Evolutionary conservation across 2,797 vertebrate species (phyloP).

Genomic region (Melanotaenia boesemani): DNA sequence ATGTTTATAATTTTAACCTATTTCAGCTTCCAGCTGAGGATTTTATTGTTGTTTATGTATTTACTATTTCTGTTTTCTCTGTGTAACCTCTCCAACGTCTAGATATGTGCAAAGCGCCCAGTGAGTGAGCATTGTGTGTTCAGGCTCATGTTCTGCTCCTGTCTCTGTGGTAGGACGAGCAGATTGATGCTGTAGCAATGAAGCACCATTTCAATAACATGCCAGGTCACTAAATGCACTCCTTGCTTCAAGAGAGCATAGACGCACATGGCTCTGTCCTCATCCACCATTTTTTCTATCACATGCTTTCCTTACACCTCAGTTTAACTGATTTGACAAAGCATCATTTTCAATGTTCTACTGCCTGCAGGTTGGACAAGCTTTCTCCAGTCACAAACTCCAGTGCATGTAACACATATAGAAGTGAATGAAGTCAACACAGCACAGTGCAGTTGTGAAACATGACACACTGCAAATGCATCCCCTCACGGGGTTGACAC

Average conservation of each 20-base stretch:
- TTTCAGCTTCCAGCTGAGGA: neutral
- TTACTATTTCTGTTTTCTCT: constrained; percentile 20
- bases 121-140: constrained; percentile 41
- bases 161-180: constrained; percentile 59
- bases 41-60: constrained; percentile 21
- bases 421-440: constrained; percentile 19
- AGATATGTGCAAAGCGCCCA: constrained; percentile 39
- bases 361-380: constrained; percentile 7
- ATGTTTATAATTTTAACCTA: neutral
- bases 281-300: constrained; percentile 37
- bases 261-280: constrained; percentile 39
- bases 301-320: constrained; percentile 31
- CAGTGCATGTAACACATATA: constrained; percentile 8
- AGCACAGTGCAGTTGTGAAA: constrained; percentile 19
- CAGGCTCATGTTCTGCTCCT: constrained; percentile 49
- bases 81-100: constrained; percentile 39
- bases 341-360: constrained; percentile 17
- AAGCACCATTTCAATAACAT: constrained; percentile 44
- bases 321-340: constrained; percentile 37
- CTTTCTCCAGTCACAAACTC: constrained; percentile 14
- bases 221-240: constrained; percentile 56
- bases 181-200: constrained; percentile 60
- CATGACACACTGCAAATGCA: constrained; percentile 25
- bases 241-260: constrained; percentile 50
- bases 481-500: constrained; percentile 28